Conservation (phyloP, 2,888 invertebrate genomes). For the Drosophila mettleri region DNA sequence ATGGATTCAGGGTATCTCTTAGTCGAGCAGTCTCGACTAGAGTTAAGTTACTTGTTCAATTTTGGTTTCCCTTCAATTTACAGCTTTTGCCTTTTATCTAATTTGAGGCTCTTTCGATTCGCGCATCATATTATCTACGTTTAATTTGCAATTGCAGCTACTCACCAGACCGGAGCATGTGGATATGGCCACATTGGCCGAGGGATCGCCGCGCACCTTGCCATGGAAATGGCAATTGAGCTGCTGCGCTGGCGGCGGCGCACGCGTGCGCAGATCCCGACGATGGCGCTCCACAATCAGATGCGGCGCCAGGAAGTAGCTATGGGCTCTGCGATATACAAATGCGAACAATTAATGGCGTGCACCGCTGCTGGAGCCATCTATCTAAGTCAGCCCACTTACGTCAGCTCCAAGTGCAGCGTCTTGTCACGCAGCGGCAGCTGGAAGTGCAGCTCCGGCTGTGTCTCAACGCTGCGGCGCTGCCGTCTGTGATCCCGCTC, state of each 20-base stretch:
- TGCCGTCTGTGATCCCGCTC: constrained; percentile 69
- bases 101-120: not conserved
- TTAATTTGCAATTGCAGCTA: constrained; percentile 35
- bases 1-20: too few species aligned
- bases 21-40: too few species aligned
- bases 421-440: constrained; percentile 76
- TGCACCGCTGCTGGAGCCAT: not conserved
- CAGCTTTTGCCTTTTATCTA: not conserved
- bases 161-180: constrained; percentile 94
- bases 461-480: constrained; percentile 48
- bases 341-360: constrained; percentile 2
- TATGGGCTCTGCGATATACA: constrained; percentile 87
- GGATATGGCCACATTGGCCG: constrained; percentile 91
- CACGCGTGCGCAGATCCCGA: constrained; percentile 86
- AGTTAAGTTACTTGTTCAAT: too few species aligned
- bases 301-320: constrained; percentile 89
- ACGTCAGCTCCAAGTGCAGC: constrained; percentile 84
- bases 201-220: constrained; percentile 88
- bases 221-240: constrained; percentile 93
- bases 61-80: not conserved
- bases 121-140: too few species aligned
- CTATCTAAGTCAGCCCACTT: constrained; percentile 51
- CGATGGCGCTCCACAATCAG: constrained; percentile 90
- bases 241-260: constrained; percentile 64
- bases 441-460: constrained; percentile 59